Evolutionary conservation across 2,888 invertebrate genomes (phyloP), one percentile per base, ranked within the genome.

Genomic region (Lasius fuliginosus): DNA sequence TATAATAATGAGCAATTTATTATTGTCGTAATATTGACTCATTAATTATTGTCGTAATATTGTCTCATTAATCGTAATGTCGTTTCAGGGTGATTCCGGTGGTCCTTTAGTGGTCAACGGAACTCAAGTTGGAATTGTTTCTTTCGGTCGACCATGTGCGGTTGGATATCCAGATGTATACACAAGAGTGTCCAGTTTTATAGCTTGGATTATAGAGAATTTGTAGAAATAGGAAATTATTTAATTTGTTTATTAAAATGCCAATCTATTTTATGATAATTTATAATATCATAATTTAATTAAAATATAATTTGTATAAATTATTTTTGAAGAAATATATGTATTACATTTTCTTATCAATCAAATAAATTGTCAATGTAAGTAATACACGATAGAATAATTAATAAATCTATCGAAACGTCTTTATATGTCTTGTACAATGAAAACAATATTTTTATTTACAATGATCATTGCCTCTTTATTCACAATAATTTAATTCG

Each of bases 131-230:
- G 93, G 93, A 71, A 76, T 93, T 18, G 91, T 92, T n/a, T 93
- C 93, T 46, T 93, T 86, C 83, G 92, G 89, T 9, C 53, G n/a
- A 53, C 89, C 89, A 1, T 93, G 92, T 71, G 93, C 88, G 0
- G 2, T 68, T 40, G 92, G 92, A 18, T 62, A 58, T 15, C 92
- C 92, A 6, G 91, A 92, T 46, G 91, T 92, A 27, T 92, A 85
- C 82, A 91, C 92, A 0, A 88, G 91, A 86, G 90, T 91, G n/a
- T 49, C 74, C 1, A 79, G 84, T 23, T 91, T 84, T 68, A 0
- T 1, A 46, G 9, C 90, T 42, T 93, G 93, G 84, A 91, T 93
- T 88, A 92, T 30, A 3, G 12, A 1, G 0, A 18, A 65, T 42
- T 3, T 27, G 11, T 49, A 60, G 4, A 27, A 40, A 27, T 77